phyloP scores from a whole-genome alignment of 1,140 invertebrate species.

The Babylonia areolata region DNA sequence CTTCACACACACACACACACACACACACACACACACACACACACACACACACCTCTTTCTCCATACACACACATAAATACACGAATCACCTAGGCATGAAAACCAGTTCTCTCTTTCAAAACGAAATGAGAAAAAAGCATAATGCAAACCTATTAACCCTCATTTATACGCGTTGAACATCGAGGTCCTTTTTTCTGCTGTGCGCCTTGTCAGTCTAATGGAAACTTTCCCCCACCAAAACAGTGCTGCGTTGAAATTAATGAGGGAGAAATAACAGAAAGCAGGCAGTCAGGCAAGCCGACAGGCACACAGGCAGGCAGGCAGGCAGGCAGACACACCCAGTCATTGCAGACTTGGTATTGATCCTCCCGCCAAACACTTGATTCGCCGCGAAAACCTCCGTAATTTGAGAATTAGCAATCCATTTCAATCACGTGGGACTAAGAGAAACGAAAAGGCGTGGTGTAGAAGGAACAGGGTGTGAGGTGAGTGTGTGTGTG shows the following conservation, averaged over 20 bases:
- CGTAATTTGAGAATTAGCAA: conserved; percentile 1
- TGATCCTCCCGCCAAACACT: background rate
- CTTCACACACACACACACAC: background rate
- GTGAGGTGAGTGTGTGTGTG: no score
- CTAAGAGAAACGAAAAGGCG: no score
- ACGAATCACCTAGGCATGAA: no score
- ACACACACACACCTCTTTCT: background rate
- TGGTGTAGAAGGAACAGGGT: no score
- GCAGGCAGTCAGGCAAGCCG: background rate
- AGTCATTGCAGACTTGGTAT: background rate
- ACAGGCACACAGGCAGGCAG: background rate
- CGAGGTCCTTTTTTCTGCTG: background rate
- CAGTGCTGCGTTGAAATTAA: background rate
- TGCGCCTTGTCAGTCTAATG: background rate
- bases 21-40: background rate
- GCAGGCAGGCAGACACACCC: background rate
- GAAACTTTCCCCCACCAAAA: background rate
- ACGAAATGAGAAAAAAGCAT: no score
- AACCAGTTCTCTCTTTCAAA: no score
- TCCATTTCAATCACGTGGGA: background rate
- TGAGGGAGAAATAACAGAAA: background rate
- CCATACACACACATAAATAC: no score
- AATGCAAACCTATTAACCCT: conserved; percentile 16
- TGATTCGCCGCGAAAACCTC: background rate
- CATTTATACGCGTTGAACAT: background rate